Evolutionary conservation across 2,888 invertebrate genomes (phyloP), one percentile per base, ranked within the genome.

Genomic region (Euzophera pinguis): DNA sequence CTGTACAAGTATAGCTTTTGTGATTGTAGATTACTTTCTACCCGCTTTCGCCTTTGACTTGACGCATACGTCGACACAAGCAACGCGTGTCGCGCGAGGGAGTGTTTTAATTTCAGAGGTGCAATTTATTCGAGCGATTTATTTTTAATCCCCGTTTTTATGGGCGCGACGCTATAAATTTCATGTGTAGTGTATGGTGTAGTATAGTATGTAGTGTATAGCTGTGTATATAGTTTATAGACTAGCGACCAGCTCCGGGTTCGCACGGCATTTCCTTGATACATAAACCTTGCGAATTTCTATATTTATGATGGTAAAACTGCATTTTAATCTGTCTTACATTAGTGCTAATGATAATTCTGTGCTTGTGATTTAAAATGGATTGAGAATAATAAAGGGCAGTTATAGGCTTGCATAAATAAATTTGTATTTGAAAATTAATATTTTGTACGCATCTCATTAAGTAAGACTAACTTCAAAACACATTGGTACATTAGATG

Each of bases 51-150:
- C 73, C 62, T 51, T 42, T 62, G 32, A 14, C 62, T 64, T 55
- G 38, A 57, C 57, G 65, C 61, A 53, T 62, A 58, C 66, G 72
- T 67, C 69, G 72, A 72, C 73, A 69, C 74, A 75, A 77, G 80
- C 76, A 81, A 86, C 53, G 86, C 84, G 84, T 85, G 84, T 82
- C 83, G 84, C 72, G 76, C 75, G 87, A 86, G 87, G 85, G 89
- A 82, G 85, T 80, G 84, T 87, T 90, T 88, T 88, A 89, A 88
- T 89, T 90, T 90, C 86, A 87, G 86, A 87, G 87, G 86, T 88
- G 85, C 88, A 88, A 88, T 90, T 89, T 89, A 89, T 87, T 89
- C 89, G 85, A 88, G 88, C 89, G 87, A 90, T 90, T 90, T 88
- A 89, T 88, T 90, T 89, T 90, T 90, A 89, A 90, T 90, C 87